These are phyloP conservation scores for Daboia siamensis DNA, from an alignment of 2,113 vertebrate genomes.

Conservation along the genomic window DNA sequence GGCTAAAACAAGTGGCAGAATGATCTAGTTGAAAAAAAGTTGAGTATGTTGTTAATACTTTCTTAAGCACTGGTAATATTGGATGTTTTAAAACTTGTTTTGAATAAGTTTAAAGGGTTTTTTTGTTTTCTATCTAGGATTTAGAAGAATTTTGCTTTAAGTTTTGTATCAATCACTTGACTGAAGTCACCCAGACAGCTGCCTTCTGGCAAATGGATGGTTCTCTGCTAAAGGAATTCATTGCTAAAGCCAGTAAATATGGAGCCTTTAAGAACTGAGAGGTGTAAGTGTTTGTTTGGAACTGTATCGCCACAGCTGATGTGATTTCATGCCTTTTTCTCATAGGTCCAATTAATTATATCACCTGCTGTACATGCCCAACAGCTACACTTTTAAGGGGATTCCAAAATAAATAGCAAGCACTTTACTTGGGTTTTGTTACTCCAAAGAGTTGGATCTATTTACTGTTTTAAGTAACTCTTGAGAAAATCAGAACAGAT, in stretches of 20 bases:
- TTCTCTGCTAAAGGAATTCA: conserved; percentile 94
- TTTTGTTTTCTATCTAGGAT: conserved; percentile 76
- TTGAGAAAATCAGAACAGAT: neutral
- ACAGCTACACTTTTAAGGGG: conserved; percentile 3
- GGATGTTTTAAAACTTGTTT: neutral
- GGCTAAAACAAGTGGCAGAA: neutral
- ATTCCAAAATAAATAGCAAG: conserved; percentile 12
- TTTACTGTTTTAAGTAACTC: neutral
- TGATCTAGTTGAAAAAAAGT: neutral
- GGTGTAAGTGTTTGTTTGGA: conserved; percentile 37
- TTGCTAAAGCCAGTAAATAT: conserved; percentile 92
- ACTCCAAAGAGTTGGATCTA: neutral
- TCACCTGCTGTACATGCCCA: neutral
- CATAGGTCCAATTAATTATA: neutral
- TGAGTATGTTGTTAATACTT: neutral
- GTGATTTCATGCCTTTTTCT: neutral
- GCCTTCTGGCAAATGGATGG: conserved; percentile 97
- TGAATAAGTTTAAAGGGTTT: neutral
- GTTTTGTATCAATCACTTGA: conserved; percentile 98
- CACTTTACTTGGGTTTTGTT: conserved; percentile 12
- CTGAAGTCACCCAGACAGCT: conserved; percentile 91
- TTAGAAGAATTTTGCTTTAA: conserved; percentile 99
- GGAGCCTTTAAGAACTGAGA: conserved; percentile 97
- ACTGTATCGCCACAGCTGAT: conserved; percentile 25
- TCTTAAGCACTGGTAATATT: neutral